phyloP scores from a whole-genome alignment of 2,797 vertebrate species.

The Buceros bicornis region DNA sequence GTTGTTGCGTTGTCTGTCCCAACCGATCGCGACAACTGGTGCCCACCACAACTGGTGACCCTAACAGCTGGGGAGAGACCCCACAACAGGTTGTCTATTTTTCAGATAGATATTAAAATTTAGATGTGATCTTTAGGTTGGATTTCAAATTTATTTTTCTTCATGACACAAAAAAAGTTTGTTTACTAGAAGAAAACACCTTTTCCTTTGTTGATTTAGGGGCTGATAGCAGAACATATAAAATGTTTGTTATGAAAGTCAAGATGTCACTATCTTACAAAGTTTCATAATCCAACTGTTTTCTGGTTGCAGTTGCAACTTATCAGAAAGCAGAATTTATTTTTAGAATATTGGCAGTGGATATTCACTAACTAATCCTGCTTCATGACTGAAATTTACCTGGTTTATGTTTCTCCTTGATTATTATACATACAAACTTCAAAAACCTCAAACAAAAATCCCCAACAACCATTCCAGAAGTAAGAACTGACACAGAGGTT shows the following conservation, averaged over 20 bases:
- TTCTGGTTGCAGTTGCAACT: not conserved
- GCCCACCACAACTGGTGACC: no score
- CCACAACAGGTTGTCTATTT: not conserved
- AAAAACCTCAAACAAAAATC: not conserved
- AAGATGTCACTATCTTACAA: not conserved
- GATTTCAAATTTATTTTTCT: not conserved
- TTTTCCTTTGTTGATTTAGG: not conserved
- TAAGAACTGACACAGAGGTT: not conserved
- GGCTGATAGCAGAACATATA: not conserved
- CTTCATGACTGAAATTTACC: not conserved
- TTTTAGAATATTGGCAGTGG: not conserved
- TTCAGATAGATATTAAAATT: not conserved
- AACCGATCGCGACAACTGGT: no score
- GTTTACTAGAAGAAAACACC: not conserved
- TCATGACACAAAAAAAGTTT: not conserved
- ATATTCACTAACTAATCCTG: not conserved
- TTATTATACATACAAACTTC: not conserved
- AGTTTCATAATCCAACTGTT: not conserved
- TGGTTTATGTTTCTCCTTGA: not conserved
- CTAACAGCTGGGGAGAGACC: no score
- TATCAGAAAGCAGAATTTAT: not conserved
- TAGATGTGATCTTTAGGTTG: not conserved
- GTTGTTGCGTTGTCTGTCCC: no score
- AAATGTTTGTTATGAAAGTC: not conserved
- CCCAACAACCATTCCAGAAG: accelerated